Percentiles rank a stretch among this genome's conserved stretches.
Conservation (phyloP, 2,888 invertebrate species). For the Creontiades dilutus region DNA sequence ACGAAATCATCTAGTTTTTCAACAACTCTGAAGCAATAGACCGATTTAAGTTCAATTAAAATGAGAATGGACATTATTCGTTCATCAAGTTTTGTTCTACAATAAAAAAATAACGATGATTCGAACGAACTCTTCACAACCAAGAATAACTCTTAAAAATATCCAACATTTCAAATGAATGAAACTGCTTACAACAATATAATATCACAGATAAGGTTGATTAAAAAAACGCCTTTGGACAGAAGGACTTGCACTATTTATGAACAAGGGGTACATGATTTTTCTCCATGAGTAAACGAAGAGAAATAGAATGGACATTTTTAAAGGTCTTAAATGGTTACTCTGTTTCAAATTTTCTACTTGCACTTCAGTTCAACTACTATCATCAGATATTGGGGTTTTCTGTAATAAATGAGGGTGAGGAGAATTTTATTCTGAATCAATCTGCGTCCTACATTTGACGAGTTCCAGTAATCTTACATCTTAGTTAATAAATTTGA, state of each 20-base stretch:
- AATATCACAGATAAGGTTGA: constrained; percentile 3
- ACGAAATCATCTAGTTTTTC: not conserved
- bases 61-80: too few species aligned
- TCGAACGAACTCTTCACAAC: not conserved
- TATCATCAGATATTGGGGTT: too few species aligned
- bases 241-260: not conserved
- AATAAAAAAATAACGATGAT: not conserved
- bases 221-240: constrained; percentile 48
- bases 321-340: not conserved
- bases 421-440: too few species aligned
- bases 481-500: too few species aligned
- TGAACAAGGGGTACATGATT: not conserved
- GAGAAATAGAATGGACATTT: not conserved
- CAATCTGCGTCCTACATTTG: too few species aligned
- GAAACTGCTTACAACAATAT: not conserved
- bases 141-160: not conserved
- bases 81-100: too few species aligned
- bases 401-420: too few species aligned
- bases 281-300: not conserved
- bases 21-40: too few species aligned
- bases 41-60: too few species aligned
- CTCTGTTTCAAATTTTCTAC: constrained; percentile 18
- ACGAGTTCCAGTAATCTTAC: too few species aligned
- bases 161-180: not conserved
- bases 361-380: not conserved